phyloP scores from a whole-genome alignment of 2,888 invertebrate genomes.

The Dinocampus coccinellae region DNA sequence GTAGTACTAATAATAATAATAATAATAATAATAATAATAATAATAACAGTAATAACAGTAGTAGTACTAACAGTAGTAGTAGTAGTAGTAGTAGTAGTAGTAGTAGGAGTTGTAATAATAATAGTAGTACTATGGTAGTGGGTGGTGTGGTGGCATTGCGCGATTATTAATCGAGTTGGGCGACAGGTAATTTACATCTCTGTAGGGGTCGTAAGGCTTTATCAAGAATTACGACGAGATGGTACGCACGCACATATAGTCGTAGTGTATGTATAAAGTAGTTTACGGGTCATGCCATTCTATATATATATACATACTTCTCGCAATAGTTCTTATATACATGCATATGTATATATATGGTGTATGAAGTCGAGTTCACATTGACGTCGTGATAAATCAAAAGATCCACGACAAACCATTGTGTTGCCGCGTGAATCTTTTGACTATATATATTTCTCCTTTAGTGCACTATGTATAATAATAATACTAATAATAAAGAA shows the following conservation, averaged over 20 bases:
- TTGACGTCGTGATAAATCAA: conserved; percentile 49
- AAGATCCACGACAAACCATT: conserved; percentile 34
- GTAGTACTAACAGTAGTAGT: neutral
- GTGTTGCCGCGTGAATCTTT: conserved; percentile 31
- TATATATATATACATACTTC: conserved; percentile 27
- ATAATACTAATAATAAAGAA: too few relatives aligned
- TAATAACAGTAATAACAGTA: neutral
- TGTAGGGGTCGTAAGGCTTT: conserved; percentile 49
- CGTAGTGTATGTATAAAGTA: conserved; percentile 3
- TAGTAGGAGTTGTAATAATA: too few relatives aligned
- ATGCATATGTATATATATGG: conserved; percentile 2
- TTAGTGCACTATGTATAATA: conserved; percentile 23
- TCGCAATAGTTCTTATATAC: conserved; percentile 34
- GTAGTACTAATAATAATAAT: neutral
- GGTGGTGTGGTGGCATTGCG: conserved; percentile 38
- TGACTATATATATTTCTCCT: conserved; percentile 9
- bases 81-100: neutral
- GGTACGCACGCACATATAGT: conserved; percentile 40
- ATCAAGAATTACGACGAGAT: conserved; percentile 54
- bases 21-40: too few relatives aligned
- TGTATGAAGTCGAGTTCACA: conserved; percentile 42
- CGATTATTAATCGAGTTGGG: conserved; percentile 55
- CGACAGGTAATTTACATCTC: conserved; percentile 57
- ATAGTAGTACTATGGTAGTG: neutral
- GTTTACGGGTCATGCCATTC: conserved; percentile 23